phyloP scores from a whole-genome alignment of 2,113 vertebrate genomes.

The Actenoides lindsayi region DNA sequence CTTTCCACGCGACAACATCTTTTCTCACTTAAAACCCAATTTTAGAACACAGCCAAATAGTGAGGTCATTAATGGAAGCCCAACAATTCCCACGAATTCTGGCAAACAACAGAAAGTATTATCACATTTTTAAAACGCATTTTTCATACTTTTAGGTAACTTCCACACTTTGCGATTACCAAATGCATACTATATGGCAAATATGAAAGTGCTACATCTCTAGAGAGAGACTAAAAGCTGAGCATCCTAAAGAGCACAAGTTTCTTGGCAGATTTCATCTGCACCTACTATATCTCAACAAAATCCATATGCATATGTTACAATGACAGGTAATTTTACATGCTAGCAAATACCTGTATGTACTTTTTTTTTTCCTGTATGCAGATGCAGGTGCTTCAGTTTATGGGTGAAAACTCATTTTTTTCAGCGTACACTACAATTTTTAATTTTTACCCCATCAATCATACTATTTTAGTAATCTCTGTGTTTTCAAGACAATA shows the following conservation, averaged over 20 bases:
- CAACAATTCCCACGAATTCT: not conserved
- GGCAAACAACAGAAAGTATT: not conserved
- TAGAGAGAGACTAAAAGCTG: not conserved
- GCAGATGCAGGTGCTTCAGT: not conserved
- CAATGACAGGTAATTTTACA: not conserved
- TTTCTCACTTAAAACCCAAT: not conserved
- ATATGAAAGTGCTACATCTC: not conserved
- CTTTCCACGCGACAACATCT: not conserved
- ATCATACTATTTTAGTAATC: not conserved
- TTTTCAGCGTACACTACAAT: not conserved
- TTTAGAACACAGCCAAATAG: not conserved
- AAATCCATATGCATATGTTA: not conserved
- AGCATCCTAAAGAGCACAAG: not conserved
- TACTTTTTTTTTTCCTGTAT: not conserved
- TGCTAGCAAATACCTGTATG: not conserved
- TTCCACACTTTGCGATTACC: not conserved
- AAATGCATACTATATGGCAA: not conserved
- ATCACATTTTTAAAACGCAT: not conserved
- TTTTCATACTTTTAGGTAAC: not conserved
- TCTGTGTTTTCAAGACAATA: not conserved
- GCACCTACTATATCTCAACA: not conserved
- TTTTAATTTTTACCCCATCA: not conserved
- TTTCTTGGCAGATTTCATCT: not conserved
- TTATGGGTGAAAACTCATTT: rapidly evolving
- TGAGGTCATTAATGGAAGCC: not conserved